Conservation (phyloP, 2,797 vertebrate species). For the Staurois parvus region DNA sequence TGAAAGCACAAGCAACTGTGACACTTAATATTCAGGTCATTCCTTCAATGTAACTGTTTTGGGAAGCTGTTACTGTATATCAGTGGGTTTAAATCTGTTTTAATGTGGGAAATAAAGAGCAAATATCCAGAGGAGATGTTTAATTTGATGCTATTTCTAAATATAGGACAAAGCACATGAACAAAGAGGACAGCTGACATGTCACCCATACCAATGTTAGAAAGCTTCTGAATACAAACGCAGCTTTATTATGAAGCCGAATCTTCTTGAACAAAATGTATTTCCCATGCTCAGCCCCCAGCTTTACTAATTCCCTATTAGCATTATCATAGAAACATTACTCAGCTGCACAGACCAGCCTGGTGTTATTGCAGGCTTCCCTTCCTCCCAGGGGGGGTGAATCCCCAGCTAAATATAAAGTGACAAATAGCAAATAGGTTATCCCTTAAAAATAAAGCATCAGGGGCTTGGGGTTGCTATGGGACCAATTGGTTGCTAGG, state of each 20-base stretch:
- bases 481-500: constrained; percentile 46
- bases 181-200: too few species aligned
- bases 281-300: not conserved
- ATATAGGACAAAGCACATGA: too few species aligned
- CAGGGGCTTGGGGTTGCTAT: constrained; percentile 47
- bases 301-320: not conserved
- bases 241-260: not conserved
- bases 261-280: not conserved
- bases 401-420: constrained; percentile 57
- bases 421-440: constrained; percentile 48
- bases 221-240: not conserved
- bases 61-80: too few species aligned
- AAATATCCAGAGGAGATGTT: too few species aligned
- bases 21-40: too few species aligned
- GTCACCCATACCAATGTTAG: too few species aligned
- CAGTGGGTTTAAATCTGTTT: too few species aligned
- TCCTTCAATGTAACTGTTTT: too few species aligned
- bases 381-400: constrained; percentile 49
- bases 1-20: too few species aligned
- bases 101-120: too few species aligned
- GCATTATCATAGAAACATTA: not conserved
- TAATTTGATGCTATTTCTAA: too few species aligned
- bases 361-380: constrained; percentile 27
- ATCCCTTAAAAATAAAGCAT: constrained; percentile 45
- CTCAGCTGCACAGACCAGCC: not conserved